These are phyloP conservation scores for Lepidurus apus DNA, from an alignment of 1,140 invertebrate species.

Conservation along the genomic window DNA sequence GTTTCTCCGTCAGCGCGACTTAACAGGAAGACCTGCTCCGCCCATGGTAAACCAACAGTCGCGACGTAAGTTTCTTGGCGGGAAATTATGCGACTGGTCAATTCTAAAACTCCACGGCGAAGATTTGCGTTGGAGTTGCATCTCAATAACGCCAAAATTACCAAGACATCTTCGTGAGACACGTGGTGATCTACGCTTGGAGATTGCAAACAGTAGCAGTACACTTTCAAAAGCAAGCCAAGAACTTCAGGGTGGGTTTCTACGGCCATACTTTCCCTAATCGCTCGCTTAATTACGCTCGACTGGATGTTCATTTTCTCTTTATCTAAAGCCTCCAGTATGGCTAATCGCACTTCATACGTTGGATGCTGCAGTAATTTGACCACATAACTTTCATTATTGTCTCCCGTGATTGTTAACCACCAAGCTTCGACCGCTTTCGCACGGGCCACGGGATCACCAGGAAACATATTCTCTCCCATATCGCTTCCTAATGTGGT, in stretches of 20 bases:
- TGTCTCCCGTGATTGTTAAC: not conserved
- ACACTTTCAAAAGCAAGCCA: not conserved
- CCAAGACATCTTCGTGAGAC: not conserved
- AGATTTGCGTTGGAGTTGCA: not conserved
- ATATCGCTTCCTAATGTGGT: not conserved
- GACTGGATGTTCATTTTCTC: not conserved
- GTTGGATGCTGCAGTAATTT: conserved; percentile 24
- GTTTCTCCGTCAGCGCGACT: not conserved
- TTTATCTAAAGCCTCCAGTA: not conserved
- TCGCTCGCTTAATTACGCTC: not conserved
- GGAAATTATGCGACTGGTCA: not conserved
- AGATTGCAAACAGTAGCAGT: not conserved
- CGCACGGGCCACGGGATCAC: conserved; percentile 14
- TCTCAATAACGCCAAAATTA: not conserved
- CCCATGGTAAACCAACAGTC: not conserved
- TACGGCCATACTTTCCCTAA: not conserved
- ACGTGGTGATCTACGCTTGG: not conserved
- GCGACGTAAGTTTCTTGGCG: not conserved
- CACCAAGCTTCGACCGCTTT: not conserved
- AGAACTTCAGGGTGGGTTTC: not conserved
- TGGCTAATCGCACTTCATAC: conserved; percentile 23
- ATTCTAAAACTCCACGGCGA: not conserved
- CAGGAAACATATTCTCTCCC: not conserved
- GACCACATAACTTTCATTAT: not conserved
- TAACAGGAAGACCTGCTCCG: not conserved